Percentiles rank a stretch among this genome's conserved stretches.
phyloP scores from a whole-genome alignment of 64 coral and sea anemone species.

The Astreopora myriophthalma region DNA sequence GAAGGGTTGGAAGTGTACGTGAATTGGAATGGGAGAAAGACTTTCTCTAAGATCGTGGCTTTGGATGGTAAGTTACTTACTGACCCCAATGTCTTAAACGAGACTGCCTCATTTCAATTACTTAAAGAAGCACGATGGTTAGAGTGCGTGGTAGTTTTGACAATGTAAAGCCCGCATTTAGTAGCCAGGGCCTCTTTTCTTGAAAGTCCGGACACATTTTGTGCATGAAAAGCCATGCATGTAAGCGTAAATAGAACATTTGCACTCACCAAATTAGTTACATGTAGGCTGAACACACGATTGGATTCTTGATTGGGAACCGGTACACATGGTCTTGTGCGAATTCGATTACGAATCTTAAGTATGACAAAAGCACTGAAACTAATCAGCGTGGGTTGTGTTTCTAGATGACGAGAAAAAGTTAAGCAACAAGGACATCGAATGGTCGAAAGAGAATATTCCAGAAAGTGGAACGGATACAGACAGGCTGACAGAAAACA shows the following conservation, averaged over 20 bases:
- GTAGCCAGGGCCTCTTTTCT: neutral
- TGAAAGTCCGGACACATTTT: neutral
- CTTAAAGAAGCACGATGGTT: too few species aligned
- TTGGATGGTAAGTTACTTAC: too few species aligned
- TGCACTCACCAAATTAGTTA: neutral
- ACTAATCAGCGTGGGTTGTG: neutral
- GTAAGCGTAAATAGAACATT: neutral
- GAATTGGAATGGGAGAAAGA: too few species aligned
- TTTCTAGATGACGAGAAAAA: neutral
- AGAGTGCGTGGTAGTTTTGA: too few species aligned
- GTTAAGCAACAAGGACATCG: neutral
- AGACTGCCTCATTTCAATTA: too few species aligned
- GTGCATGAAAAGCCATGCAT: neutral
- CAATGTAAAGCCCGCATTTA: too few species aligned
- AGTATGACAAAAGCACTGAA: neutral
- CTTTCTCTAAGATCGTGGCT: too few species aligned
- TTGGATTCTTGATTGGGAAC: neutral
- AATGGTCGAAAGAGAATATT: neutral
- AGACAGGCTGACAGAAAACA: neutral
- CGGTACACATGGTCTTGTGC: too few species aligned
- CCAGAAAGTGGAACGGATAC: neutral
- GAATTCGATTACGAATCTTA: too few species aligned
- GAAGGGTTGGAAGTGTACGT: too few species aligned
- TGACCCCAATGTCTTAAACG: too few species aligned
- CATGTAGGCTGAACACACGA: neutral